A percentile compares a stretch with the other conserved stretches of the same genome.
Conservation (phyloP, 53 echinoderm and acorn worm genomes). For the Pentamera pediparva region DNA sequence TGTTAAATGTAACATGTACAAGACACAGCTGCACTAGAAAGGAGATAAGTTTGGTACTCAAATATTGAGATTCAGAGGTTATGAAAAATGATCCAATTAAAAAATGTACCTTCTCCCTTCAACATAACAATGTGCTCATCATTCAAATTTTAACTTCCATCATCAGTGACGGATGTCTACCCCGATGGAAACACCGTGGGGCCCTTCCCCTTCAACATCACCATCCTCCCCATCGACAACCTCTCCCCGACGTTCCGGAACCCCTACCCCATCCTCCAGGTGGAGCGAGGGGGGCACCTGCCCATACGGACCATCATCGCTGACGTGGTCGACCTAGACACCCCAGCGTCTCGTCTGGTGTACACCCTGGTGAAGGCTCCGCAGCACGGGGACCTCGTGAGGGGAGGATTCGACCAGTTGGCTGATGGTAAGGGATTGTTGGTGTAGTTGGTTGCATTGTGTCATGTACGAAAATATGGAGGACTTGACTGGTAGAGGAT, state of each 20-base stretch:
- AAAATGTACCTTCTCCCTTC: too few relatives aligned
- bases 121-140: not conserved
- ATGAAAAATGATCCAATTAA: too few relatives aligned
- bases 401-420: constrained; percentile 46
- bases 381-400: constrained; percentile 50
- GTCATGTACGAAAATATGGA: not conserved
- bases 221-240: constrained; percentile 60
- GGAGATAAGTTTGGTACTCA: too few relatives aligned
- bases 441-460: not conserved
- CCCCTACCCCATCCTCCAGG: constrained; percentile 56
- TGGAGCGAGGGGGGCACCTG: constrained; percentile 56
- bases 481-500: not conserved
- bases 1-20: too few relatives aligned
- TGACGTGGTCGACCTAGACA: constrained; percentile 61
- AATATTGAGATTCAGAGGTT: too few relatives aligned
- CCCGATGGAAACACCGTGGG: constrained; percentile 56
- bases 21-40: too few relatives aligned
- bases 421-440: constrained; percentile 29
- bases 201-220: constrained; percentile 83
- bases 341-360: constrained; percentile 49
- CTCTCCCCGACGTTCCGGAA: constrained; percentile 55
- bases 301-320: constrained; percentile 53
- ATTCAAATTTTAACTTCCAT: not conserved
- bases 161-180: constrained; percentile 41
- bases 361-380: constrained; percentile 64